These are phyloP conservation scores for Hesperophylax magnus DNA, from an alignment of 1,140 invertebrate genomes.

Conservation along the genomic window DNA sequence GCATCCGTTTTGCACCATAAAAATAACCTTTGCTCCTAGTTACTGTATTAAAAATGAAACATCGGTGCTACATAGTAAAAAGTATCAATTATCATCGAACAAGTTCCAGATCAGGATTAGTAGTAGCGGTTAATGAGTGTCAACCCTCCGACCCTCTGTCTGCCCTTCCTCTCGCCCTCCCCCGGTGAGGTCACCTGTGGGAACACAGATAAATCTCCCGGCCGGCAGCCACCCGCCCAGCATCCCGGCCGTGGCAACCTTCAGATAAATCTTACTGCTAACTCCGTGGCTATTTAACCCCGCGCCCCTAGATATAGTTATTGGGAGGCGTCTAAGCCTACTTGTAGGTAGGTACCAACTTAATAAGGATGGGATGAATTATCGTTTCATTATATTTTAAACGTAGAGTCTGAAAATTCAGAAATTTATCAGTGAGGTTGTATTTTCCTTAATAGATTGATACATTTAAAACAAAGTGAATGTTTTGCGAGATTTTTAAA, in stretches of 20 bases:
- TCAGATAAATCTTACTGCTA: conserved; percentile 41
- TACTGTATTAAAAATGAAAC: neutral
- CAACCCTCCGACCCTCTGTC: conserved; percentile 36
- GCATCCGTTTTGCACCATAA: too few relatives aligned
- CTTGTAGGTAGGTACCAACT: too few relatives aligned
- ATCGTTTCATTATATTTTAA: neutral
- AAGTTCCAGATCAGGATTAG: neutral
- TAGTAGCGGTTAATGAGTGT: conserved; percentile 31
- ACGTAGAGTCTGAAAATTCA: neutral
- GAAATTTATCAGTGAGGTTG: too few relatives aligned
- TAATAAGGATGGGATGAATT: neutral
- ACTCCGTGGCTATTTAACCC: conserved; percentile 20
- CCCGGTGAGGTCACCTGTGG: conserved; percentile 50
- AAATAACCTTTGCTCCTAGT: neutral
- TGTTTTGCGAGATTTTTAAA: too few relatives aligned
- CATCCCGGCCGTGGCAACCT: neutral
- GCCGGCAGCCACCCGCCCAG: neutral
- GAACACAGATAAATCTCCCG: conserved; percentile 51
- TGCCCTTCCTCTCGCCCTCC: neutral
- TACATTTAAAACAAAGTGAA: too few relatives aligned
- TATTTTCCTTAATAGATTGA: too few relatives aligned
- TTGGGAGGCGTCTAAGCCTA: neutral
- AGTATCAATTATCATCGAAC: too few relatives aligned
- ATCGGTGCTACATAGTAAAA: neutral
- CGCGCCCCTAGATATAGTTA: conserved; percentile 1